phyloP scores from a whole-genome alignment of 2,888 invertebrate genomes.

The Ectemnius lituratus region DNA sequence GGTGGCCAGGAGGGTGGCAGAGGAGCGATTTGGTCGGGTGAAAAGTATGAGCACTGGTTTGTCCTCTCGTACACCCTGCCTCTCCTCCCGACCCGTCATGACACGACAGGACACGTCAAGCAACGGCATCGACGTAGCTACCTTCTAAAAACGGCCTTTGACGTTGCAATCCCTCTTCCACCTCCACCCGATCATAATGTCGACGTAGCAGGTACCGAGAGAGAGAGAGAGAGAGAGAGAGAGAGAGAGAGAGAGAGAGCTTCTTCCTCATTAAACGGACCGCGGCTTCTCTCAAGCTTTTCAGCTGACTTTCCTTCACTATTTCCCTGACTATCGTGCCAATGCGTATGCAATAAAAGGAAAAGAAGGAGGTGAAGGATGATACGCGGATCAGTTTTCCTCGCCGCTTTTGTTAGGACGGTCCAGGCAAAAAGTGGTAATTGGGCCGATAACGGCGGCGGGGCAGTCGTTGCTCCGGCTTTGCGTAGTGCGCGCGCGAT shows the following conservation, averaged over 20 bases:
- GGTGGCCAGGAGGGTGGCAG: slow-evolving; percentile 41
- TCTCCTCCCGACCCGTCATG: slow-evolving; percentile 35
- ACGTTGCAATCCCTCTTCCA: slow-evolving; percentile 25
- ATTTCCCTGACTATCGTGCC: neutral
- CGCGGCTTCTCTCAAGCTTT: neutral
- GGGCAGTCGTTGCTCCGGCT: slow-evolving; percentile 9
- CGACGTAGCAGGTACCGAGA: slow-evolving; percentile 25
- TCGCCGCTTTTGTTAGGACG: neutral
- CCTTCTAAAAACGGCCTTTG: slow-evolving; percentile 42
- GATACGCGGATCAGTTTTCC: neutral
- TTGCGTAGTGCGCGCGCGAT: slow-evolving; percentile 30
- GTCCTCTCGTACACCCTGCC: slow-evolving; percentile 13
- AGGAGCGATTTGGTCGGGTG: slow-evolving; percentile 46
- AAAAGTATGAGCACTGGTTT: slow-evolving; percentile 49
- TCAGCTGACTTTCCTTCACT: neutral
- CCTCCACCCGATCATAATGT: slow-evolving; percentile 2
- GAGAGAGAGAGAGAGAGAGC: slow-evolving; percentile 42
- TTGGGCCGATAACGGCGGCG: neutral
- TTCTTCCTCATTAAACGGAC: slow-evolving; percentile 33
- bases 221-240: slow-evolving; percentile 40
- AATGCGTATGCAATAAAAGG: neutral
- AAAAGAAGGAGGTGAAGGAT: neutral
- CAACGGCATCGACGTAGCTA: slow-evolving; percentile 25
- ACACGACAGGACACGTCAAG: neutral
- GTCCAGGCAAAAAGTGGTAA: slow-evolving; percentile 3